These are phyloP conservation scores for Drosophila tripunctata DNA, from an alignment of 2,888 invertebrate genomes.

Conservation along the genomic window DNA sequence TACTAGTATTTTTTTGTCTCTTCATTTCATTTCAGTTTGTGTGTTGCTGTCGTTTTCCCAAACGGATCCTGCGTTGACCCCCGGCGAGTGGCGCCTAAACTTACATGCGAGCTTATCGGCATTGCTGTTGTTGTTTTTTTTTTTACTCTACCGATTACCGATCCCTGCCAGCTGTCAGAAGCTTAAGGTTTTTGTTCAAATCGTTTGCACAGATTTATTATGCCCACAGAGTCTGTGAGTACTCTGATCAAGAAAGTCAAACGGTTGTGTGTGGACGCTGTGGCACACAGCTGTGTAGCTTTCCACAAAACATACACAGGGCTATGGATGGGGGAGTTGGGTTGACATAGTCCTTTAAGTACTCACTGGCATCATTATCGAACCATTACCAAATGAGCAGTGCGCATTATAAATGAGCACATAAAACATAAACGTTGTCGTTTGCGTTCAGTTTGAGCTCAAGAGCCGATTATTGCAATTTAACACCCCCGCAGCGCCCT, in stretches of 20 bases:
- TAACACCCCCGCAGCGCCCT: slow-evolving; percentile 72
- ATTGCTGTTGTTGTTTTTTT: no score
- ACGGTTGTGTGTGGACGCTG: neutral
- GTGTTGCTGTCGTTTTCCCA: neutral
- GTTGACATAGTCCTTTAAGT: slow-evolving; percentile 48
- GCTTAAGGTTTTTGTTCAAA: slow-evolving; percentile 9
- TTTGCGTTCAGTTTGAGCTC: slow-evolving; percentile 60
- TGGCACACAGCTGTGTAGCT: slow-evolving; percentile 71
- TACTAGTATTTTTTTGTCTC: slow-evolving; percentile 10
- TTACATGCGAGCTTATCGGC: slow-evolving; percentile 53
- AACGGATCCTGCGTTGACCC: slow-evolving; percentile 53
- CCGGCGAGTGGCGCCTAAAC: slow-evolving; percentile 70
- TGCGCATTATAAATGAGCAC: slow-evolving; percentile 77
- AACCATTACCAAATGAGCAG: slow-evolving; percentile 81
- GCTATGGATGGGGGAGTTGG: slow-evolving; percentile 32
- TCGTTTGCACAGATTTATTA: slow-evolving; percentile 51
- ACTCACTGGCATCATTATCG: slow-evolving; percentile 75
- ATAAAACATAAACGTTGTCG: slow-evolving; percentile 81
- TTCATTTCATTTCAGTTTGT: slow-evolving; percentile 9
- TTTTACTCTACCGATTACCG: no score
- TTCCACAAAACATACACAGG: slow-evolving; percentile 60
- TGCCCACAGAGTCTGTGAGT: slow-evolving; percentile 6
- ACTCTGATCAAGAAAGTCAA: slow-evolving; percentile 52
- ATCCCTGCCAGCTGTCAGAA: slow-evolving; percentile 39
- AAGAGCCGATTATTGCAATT: slow-evolving; percentile 82